phyloP scores from a whole-genome alignment of 2,888 invertebrate genomes.

The Lithosia quadra region DNA sequence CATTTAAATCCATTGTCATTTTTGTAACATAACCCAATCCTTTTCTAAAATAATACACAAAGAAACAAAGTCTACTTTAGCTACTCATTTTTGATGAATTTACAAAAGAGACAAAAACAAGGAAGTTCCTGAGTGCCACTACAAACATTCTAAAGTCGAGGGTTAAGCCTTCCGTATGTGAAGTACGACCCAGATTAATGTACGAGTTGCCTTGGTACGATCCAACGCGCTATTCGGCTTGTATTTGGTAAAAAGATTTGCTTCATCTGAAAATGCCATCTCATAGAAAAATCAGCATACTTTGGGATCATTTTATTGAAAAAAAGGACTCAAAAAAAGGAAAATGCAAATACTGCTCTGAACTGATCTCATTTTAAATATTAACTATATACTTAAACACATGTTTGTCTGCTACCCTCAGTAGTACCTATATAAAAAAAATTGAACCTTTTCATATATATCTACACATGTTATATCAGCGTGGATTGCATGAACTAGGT shows the following conservation, averaged over 20 bases:
- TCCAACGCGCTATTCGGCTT: slow-evolving; percentile 21
- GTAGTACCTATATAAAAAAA: no score
- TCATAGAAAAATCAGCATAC: no score
- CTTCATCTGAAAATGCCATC: no score
- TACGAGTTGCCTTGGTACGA: slow-evolving; percentile 22
- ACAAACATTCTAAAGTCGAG: slow-evolving; percentile 27
- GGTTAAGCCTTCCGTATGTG: slow-evolving; percentile 25
- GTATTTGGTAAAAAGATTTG: slow-evolving; percentile 25
- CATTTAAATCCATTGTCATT: background rate
- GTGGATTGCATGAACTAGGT: no score
- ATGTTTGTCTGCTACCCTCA: no score
- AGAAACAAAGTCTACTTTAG: slow-evolving; percentile 20
- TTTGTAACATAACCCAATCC: background rate
- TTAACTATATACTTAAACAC: no score
- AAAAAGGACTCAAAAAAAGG: no score
- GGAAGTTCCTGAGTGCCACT: slow-evolving; percentile 36
- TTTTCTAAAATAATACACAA: slow-evolving; percentile 13
- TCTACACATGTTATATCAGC: no score
- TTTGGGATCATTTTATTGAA: no score
- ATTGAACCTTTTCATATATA: no score
- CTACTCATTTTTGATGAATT: slow-evolving; percentile 27
- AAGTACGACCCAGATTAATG: slow-evolving; percentile 35
- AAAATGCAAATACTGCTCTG: no score
- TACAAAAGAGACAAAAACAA: slow-evolving; percentile 29
- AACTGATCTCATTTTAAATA: no score